Evolutionary conservation across 2,113 vertebrate species (phyloP).

Genomic region (Scophthalmus maximus): DNA sequence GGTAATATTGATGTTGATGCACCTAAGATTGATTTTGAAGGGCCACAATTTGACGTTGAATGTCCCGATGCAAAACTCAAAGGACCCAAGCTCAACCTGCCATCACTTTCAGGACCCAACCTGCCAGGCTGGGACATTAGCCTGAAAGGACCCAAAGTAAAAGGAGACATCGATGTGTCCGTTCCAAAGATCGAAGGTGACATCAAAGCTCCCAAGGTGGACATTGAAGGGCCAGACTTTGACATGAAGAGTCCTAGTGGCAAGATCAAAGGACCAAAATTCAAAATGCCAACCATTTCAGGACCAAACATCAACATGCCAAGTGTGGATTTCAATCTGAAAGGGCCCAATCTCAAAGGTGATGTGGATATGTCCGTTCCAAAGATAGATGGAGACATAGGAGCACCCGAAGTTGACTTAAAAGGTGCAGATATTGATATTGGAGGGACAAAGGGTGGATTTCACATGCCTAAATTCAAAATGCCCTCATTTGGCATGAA

Average conservation of each 20-base stretch:
- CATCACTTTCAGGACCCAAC: conserved; percentile 14
- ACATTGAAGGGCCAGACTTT: not conserved
- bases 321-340: conserved; percentile 24
- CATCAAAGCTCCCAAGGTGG: not conserved
- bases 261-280: conserved; percentile 12
- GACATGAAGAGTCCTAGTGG: not conserved
- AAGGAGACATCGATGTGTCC: conserved; percentile 40
- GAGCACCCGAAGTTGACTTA: too few species aligned
- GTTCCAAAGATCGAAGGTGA: conserved; percentile 22
- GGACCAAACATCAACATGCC: conserved; percentile 29
- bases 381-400: too few species aligned
- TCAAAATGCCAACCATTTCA: conserved; percentile 24
- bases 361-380: too few species aligned
- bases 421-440: too few species aligned
- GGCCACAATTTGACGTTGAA: not conserved
- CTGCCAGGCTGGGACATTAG: conserved; percentile 18
- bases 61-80: not conserved
- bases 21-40: conserved; percentile 18
- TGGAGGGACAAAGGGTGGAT: too few species aligned
- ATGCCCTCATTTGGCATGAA: too few species aligned
- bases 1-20: not conserved
- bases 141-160: conserved; percentile 2
- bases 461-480: too few species aligned
- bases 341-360: too few species aligned
- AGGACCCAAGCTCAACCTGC: conserved; percentile 22